Percentiles rank a stretch among this genome's conserved stretches.
These are phyloP conservation scores for Isaurus tuberculatus DNA, from an alignment of 92 coral and sea anemone species.

Conservation along the genomic window DNA sequence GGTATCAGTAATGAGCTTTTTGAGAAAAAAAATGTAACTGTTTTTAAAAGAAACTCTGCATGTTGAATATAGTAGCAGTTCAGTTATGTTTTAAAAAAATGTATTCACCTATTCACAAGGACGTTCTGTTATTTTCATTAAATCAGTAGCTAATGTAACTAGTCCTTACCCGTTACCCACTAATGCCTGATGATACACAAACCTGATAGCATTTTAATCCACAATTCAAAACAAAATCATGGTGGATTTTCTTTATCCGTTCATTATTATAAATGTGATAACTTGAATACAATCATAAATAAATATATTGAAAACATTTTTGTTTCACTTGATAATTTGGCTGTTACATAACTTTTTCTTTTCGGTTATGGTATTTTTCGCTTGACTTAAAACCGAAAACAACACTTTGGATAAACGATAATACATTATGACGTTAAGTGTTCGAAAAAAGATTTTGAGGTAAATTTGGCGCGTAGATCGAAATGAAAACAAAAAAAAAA, in stretches of 20 bases:
- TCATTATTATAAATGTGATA: neutral
- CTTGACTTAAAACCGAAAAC: constrained; percentile 29
- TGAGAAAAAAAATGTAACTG: too few relatives aligned
- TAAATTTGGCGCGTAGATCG: constrained; percentile 40
- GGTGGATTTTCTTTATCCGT: neutral
- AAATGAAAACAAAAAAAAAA: constrained; percentile 13
- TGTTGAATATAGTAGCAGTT: too few relatives aligned
- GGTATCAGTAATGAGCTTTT: too few relatives aligned
- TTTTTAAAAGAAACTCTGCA: too few relatives aligned
- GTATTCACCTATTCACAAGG: too few relatives aligned
- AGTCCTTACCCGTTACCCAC: neutral
- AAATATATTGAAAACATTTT: neutral
- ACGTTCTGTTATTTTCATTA: too few relatives aligned
- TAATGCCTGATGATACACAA: neutral
- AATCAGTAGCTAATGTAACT: too few relatives aligned
- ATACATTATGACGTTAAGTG: constrained; percentile 25
- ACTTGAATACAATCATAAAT: neutral
- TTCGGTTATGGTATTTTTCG: neutral
- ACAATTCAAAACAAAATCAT: constrained; percentile 15
- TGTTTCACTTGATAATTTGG: neutral
- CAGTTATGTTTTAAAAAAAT: too few relatives aligned
- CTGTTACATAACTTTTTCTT: neutral
- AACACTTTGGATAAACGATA: constrained; percentile 22
- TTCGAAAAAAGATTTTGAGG: constrained; percentile 25
- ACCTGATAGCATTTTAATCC: constrained; percentile 17